phyloP scores from a whole-genome alignment of 2,888 invertebrate genomes.

The Cephus runcator region DNA sequence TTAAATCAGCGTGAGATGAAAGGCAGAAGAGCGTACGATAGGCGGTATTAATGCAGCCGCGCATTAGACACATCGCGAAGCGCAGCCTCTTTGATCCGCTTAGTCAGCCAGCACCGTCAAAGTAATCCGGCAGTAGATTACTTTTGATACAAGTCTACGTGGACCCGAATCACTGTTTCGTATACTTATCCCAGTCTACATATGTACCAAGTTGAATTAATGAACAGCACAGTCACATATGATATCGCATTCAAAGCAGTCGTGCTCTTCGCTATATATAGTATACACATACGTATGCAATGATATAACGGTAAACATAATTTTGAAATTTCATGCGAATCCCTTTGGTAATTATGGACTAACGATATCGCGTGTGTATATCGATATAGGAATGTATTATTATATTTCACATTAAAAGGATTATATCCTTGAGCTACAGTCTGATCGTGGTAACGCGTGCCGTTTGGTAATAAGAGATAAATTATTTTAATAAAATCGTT shows the following conservation, averaged over 20 bases:
- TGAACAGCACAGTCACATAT: not conserved
- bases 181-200: not conserved
- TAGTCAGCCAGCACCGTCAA: slow-evolving; percentile 43
- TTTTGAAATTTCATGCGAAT: not conserved
- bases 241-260: not conserved
- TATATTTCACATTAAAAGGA: not conserved
- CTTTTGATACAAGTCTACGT: slow-evolving; percentile 33
- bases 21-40: slow-evolving; percentile 38
- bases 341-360: not conserved
- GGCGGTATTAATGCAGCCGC: slow-evolving; percentile 41
- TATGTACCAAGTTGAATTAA: not conserved
- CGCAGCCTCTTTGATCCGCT: slow-evolving; percentile 50
- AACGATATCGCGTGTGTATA: not conserved
- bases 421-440: no score
- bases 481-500: not conserved
- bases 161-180: not conserved
- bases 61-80: slow-evolving; percentile 39
- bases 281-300: no score
- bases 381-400: not conserved
- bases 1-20: slow-evolving; percentile 59
- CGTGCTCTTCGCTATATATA: not conserved
- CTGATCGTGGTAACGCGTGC: not conserved
- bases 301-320: not conserved
- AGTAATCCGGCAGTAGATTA: slow-evolving; percentile 54
- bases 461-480: not conserved